Evolutionary conservation across 1,140 invertebrate species (phyloP), one percentile per base, ranked within the genome.

Genomic region (Aphaenogaster ashmeadi): DNA sequence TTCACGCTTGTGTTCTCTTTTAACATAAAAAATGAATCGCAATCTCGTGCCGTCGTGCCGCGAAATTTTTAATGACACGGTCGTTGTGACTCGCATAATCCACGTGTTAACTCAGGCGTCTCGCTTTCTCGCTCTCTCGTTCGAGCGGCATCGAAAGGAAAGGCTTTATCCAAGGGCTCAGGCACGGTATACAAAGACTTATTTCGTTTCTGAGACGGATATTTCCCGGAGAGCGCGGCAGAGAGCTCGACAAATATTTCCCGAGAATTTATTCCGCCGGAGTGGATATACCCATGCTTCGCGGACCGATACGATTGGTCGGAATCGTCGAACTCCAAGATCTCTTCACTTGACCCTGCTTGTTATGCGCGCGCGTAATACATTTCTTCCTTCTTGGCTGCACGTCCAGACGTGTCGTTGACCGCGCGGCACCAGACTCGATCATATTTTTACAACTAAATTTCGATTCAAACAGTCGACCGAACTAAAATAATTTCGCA

Each of bases 241-340:
- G 44, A 56, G 74, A 62, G 62, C 47, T 87, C 88, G 88, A 77
- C 89, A 90, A 90, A 90, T 89, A 90, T 90, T 90, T 83, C 62
- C 62, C 56, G 66, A 80, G 88, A 90, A 90, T 90, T 90, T 90
- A 90, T 90, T 89, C 62, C 84, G 18, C 50, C 47, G 77, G 21
- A 87, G 79, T 58, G 72, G 88, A 72, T 89, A 87, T 66, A 83
- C 69, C 47, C 15, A 44, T 44, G 69, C 50, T 77, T 27, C 69
- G 15, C 8, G 27, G 15, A 50, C 27, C 41, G 77, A 89, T 87
- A 87, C 58, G 88, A 86, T 89, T 27, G 60, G 74, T 58, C 41
- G 75, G 56, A 87, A 87, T 80, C 75, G 84, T 89, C 75, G 44
- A 56, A 86, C 87, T 89, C 89, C 74, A 77, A 87, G 89, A 69